phyloP scores from a whole-genome alignment of 2,888 invertebrate species.

The Volucella inanis region DNA sequence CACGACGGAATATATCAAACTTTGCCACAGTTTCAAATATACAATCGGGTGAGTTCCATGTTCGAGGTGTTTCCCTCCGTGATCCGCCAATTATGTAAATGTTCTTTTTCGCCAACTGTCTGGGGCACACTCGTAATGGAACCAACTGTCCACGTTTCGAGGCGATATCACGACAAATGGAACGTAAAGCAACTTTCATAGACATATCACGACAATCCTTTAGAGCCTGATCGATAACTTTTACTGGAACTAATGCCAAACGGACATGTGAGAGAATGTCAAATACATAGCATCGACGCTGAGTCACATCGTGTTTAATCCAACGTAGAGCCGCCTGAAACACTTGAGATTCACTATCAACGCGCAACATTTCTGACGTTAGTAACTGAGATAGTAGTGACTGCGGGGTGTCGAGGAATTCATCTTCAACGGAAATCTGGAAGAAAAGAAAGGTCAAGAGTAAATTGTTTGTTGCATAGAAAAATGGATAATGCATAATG shows the following conservation, averaged over 20 bases:
- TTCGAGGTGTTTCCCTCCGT: slow-evolving; percentile 89
- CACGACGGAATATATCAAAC: slow-evolving; percentile 87
- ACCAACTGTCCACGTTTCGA: slow-evolving; percentile 90
- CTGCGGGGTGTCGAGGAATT: slow-evolving; percentile 92
- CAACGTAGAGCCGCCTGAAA: slow-evolving; percentile 94
- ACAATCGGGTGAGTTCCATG: slow-evolving; percentile 91
- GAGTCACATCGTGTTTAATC: slow-evolving; percentile 91
- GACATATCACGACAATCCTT: slow-evolving; percentile 91
- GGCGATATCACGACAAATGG: slow-evolving; percentile 90
- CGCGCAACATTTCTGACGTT: slow-evolving; percentile 92
- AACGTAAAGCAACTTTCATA: slow-evolving; percentile 90
- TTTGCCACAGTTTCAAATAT: slow-evolving; percentile 92
- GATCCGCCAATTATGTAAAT: slow-evolving; percentile 95
- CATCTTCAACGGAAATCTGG: slow-evolving; percentile 88
- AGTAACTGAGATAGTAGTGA: slow-evolving; percentile 90
- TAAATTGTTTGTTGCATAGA: background rate
- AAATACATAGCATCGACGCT: slow-evolving; percentile 92
- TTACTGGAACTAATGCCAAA: slow-evolving; percentile 91
- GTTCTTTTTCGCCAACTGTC: slow-evolving; percentile 93
- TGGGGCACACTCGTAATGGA: slow-evolving; percentile 89
- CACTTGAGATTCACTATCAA: slow-evolving; percentile 95
- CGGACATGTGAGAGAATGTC: slow-evolving; percentile 92
- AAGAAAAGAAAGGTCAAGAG: background rate
- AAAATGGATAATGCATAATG: background rate
- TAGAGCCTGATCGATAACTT: slow-evolving; percentile 90